Evolutionary conservation across 2,888 invertebrate species (phyloP).

Genomic region (Plutella xylostella): DNA sequence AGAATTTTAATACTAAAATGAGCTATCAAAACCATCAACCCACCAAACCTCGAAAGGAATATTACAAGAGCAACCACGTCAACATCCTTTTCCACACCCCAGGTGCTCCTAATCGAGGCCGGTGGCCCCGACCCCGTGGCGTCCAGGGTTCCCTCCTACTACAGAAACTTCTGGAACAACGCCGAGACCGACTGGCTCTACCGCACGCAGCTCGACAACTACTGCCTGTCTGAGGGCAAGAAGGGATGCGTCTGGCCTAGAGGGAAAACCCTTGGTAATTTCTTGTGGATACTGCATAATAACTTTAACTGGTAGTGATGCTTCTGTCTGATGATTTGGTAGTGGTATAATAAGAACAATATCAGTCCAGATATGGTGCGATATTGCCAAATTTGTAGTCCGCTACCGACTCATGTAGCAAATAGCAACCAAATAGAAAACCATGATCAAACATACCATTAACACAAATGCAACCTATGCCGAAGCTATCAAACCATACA

Average conservation of each 20-base stretch:
- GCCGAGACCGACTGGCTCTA: slow-evolving; percentile 50
- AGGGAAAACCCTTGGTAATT: slow-evolving; percentile 69
- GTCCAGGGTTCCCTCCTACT: slow-evolving; percentile 3
- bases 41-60: neutral
- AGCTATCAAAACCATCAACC: neutral
- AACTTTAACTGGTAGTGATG: neutral
- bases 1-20: neutral
- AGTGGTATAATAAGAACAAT: too few species aligned
- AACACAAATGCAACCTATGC: neutral
- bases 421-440: too few species aligned
- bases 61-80: neutral
- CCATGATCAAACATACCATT: neutral
- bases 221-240: slow-evolving; percentile 52
- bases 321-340: too few species aligned
- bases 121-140: slow-evolving; percentile 43
- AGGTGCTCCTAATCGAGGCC: slow-evolving; percentile 31
- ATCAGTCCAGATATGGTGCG: too few species aligned
- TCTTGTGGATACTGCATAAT: neutral
- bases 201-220: slow-evolving; percentile 56
- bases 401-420: neutral
- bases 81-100: neutral
- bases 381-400: neutral
- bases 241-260: slow-evolving; percentile 67
- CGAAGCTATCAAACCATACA: too few species aligned
- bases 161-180: slow-evolving; percentile 6